A percentile compares a stretch with the other conserved stretches of the same genome.
Evolutionary conservation across 2,113 vertebrate genomes (phyloP).

Genomic region (Chiloscyllium plagiosum): DNA sequence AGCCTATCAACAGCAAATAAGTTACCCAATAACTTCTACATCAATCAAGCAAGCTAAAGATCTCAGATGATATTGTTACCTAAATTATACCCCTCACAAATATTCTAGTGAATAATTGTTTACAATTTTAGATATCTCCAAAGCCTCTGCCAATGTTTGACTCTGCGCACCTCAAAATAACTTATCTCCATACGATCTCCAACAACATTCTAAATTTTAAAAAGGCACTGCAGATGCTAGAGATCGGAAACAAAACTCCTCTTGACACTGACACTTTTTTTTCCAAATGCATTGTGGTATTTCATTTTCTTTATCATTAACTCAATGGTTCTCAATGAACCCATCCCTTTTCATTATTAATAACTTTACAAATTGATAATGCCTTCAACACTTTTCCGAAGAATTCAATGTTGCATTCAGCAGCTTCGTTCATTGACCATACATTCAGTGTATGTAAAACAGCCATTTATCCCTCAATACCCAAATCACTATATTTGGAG

Average conservation of each 20-base stretch:
- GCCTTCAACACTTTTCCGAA: not conserved
- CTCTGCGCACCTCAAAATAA: too few species aligned
- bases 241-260: not conserved
- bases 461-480: not conserved
- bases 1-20: not conserved
- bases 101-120: not conserved
- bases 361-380: not conserved
- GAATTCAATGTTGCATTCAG: not conserved
- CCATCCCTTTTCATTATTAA: not conserved
- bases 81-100: not conserved
- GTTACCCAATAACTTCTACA: not conserved
- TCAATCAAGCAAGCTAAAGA: not conserved
- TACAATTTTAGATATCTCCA: too few species aligned
- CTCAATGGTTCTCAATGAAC: not conserved
- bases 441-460: not conserved
- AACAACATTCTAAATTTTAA: too few species aligned
- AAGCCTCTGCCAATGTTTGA: too few species aligned
- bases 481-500: not conserved
- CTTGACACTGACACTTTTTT: too few species aligned
- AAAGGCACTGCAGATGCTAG: too few species aligned
- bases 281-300: not conserved
- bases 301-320: not conserved
- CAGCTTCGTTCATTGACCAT: not conserved
- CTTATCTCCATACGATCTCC: too few species aligned
- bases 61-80: not conserved